Evolutionary conservation across 2,888 invertebrate genomes (phyloP), one percentile per base, ranked within the genome.

Genomic region (Alviniconcha strummeri): DNA sequence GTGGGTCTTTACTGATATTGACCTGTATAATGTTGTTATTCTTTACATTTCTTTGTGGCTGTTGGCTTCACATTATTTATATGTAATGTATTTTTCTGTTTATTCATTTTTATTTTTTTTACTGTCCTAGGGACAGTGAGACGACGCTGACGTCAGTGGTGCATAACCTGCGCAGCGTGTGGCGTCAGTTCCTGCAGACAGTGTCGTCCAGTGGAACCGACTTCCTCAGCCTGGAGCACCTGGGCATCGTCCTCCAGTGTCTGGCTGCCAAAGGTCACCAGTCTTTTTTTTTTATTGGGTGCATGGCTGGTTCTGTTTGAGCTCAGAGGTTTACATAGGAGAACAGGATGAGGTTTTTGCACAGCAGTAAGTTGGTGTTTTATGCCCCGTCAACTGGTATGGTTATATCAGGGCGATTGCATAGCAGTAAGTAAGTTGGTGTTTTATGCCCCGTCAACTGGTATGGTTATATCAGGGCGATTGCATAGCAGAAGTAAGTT

Each of bases 201-300:
- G 86, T 90, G 17, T 87, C 90, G 8, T 87, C 87, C 55, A 91
- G 90, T 85, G 88, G 90, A 19, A 72, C 86, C 4, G 90, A 91
- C 64, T 90, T 89, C 83, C 86, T 91, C 11, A 90, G 91, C 85
- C 85, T 91, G 19, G 88, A 91, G 83, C 91, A 91, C 84, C 89
- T 92, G 64, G 91, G 91, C 11, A 82, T 89, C 19, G 89, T 91
- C 9, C 87, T 92, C 36, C 85, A 84, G 54, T 82, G 87, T 54
- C 88, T 91, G 15, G 87, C 89, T 11, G 9, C 67, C 57, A 81
- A 81, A 84, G 84, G 89, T 89, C 72, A 72, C 82, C 19, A n/a
- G 11, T 69, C n/a, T 69, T 19, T 17, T 17, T 13, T 71, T 15
- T 71, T 71, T 4, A n/a, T 8, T 17, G 15, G 17, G 71, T 71